phyloP scores from a whole-genome alignment of 2,888 invertebrate genomes.

The Stramonita haemastoma region DNA sequence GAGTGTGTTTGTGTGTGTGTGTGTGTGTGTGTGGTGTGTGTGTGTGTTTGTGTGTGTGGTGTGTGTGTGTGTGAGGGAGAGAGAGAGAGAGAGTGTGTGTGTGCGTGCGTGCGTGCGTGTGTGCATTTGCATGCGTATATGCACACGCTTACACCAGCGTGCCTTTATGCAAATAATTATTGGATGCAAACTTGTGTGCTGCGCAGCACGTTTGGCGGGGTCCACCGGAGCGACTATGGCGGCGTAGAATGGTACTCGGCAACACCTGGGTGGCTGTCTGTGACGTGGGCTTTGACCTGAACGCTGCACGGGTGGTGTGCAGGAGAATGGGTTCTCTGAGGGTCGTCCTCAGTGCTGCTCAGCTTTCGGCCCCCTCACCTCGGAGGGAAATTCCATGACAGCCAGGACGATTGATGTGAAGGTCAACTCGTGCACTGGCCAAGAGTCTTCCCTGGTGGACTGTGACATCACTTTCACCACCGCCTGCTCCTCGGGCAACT shows the following conservation, averaged over 20 bases:
- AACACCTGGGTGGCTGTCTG: slow-evolving; percentile 63
- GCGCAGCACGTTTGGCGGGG: slow-evolving; percentile 58
- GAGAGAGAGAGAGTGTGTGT: no score
- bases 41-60: no score
- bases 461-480: slow-evolving; percentile 29
- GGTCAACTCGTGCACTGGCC: slow-evolving; percentile 43
- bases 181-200: neutral
- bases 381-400: neutral
- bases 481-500: slow-evolving; percentile 54
- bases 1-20: no score
- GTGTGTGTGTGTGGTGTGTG: no score
- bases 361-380: slow-evolving; percentile 51
- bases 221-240: slow-evolving; percentile 58
- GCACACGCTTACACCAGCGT: no score
- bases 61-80: no score
- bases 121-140: no score
- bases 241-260: slow-evolving; percentile 61
- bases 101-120: no score
- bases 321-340: slow-evolving; percentile 56
- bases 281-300: slow-evolving; percentile 57
- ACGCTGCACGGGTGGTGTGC: slow-evolving; percentile 61
- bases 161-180: no score
- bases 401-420: slow-evolving; percentile 32
- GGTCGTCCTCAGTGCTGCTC: slow-evolving; percentile 60
- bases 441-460: slow-evolving; percentile 33